Evolutionary conservation across 1,140 invertebrate species (phyloP), one percentile per base, ranked within the genome.

Genomic region (Drosophila parabipectinata): DNA sequence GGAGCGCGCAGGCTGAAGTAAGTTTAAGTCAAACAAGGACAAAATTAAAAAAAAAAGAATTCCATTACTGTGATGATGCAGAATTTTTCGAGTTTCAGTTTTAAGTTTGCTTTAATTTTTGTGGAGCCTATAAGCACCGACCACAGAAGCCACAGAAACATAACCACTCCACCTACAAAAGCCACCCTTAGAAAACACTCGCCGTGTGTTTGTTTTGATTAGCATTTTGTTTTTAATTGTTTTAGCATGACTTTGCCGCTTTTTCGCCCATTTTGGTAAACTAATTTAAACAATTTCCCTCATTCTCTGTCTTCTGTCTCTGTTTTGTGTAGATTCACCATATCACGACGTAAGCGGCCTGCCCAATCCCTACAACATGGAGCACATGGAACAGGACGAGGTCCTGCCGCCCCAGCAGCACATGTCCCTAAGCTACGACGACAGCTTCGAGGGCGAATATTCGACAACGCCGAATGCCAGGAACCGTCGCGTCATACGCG

Each of bases 291-390:
- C 74, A 81, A 87, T 77, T 66, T 60, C 21, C 18, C 7, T 10
- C 30, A 37, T 37, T n/a, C 45, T 66, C 12, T 74, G 18, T 24
- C 53, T n/a, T 66, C 12, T 74, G 7, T 53, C 9, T 66, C 12
- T 74, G 8, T 9, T 68, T 69, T 52, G 90, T 92, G 57, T 93
- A 97, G 97, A 98, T 94, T 97, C 97, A 57, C 96, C 96, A 72
- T 98, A 98, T 93, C 96, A 96, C 91, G 97, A 98, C 92, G 97
- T 98, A 76, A 97, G 96, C 91, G 97, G 97, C 59, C 93, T 98
- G 63, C 96, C 96, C 12, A 96, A 97, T 92, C 96, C 97, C 18
- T 98, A 97, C 92, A 91, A 90, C 76, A 95, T 96, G 92, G 96
- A 97, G 78, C 95, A 95, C 79, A 94, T 95, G 91, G 94, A 95